These are phyloP conservation scores for Trididemnum clinides DNA, from an alignment of 23 tunicate genomes.

Conservation along the genomic window DNA sequence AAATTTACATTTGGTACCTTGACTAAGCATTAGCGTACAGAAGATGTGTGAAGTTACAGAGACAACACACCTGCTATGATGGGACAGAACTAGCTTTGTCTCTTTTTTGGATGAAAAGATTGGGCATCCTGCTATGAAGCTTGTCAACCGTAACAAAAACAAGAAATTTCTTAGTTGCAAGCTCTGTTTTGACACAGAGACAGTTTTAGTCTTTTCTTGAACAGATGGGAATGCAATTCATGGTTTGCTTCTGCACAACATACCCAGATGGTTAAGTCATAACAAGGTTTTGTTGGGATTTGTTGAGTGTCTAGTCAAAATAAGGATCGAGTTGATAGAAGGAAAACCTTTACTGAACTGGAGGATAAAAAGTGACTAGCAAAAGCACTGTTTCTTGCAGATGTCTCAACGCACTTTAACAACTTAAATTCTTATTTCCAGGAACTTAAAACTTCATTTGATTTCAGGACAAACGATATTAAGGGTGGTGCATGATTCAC, in stretches of 20 bases:
- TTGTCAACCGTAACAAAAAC: not conserved
- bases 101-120: not conserved
- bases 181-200: too few species aligned
- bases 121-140: not conserved
- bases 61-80: slow-evolving; percentile 2
- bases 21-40: not conserved
- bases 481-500: too few species aligned
- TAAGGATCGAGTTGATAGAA: slow-evolving; percentile 16
- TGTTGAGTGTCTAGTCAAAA: slow-evolving; percentile 25
- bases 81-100: not conserved
- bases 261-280: not conserved
- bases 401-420: slow-evolving; percentile 22
- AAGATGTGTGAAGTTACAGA: not conserved
- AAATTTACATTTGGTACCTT: not conserved
- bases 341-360: slow-evolving; percentile 29
- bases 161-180: too few species aligned
- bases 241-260: slow-evolving; percentile 3
- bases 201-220: too few species aligned
- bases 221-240: slow-evolving; percentile 23
- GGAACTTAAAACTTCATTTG: too few species aligned
- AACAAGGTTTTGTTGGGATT: too few species aligned
- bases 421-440: slow-evolving; percentile 13
- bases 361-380: slow-evolving; percentile 38
- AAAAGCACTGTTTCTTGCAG: slow-evolving; percentile 26
- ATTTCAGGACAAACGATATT: too few species aligned